Evolutionary conservation across 37 sponge, comb jelly and placozoan genomes (phyloP).

Genomic region (Theonella swinhoei): DNA sequence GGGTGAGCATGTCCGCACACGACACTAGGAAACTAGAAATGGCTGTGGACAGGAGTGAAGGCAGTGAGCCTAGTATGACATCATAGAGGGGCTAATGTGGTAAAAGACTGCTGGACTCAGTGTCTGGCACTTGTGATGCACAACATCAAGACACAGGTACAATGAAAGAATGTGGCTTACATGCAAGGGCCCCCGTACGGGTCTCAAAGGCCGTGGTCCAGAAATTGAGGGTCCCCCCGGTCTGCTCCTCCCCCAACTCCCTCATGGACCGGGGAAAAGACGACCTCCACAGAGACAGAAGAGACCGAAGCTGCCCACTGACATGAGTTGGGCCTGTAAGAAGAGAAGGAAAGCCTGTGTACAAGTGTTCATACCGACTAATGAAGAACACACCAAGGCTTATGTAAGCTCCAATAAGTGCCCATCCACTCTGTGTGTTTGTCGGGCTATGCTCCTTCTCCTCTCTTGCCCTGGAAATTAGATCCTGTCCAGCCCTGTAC

Average conservation of each 20-base stretch:
- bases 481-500: slow-evolving; percentile 63
- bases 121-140: background rate
- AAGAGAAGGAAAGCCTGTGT: background rate
- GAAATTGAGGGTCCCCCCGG: slow-evolving; percentile 37
- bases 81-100: background rate
- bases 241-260: slow-evolving; percentile 88
- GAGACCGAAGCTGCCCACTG: slow-evolving; percentile 63
- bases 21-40: slow-evolving; percentile 79
- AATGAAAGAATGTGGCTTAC: slow-evolving; percentile 32
- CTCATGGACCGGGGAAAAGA: slow-evolving; percentile 93
- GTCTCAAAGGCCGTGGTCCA: slow-evolving; percentile 76
- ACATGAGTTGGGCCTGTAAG: slow-evolving; percentile 81
- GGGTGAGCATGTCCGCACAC: slow-evolving; percentile 85
- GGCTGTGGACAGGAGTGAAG: slow-evolving; percentile 42
- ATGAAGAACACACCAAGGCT: slow-evolving; percentile 60
- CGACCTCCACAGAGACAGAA: slow-evolving; percentile 79
- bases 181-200: slow-evolving; percentile 83
- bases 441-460: slow-evolving; percentile 33
- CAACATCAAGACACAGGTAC: background rate
- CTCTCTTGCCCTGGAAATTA: slow-evolving; percentile 50
- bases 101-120: background rate
- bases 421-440: slow-evolving; percentile 83
- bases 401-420: slow-evolving; percentile 86
- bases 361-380: background rate
- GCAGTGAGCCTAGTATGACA: background rate